phyloP scores from a whole-genome alignment of 2,113 vertebrate species.

The Nothocercus nigrocapillus region DNA sequence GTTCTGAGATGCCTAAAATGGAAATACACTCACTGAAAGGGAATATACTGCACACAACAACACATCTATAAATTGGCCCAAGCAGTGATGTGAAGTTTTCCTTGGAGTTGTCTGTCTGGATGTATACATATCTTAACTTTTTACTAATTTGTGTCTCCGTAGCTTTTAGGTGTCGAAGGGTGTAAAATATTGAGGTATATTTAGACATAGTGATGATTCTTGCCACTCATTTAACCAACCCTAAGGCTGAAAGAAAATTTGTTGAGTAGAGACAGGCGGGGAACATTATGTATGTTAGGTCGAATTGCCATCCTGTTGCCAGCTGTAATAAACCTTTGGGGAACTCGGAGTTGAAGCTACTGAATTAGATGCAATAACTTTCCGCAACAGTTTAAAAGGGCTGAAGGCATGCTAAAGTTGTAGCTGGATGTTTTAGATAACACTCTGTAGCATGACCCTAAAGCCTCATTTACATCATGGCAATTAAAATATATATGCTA shows the following conservation, averaged over 20 bases:
- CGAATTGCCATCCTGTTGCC: conserved; percentile 65
- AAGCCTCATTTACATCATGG: conserved; percentile 71
- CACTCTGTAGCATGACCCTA: conserved; percentile 63
- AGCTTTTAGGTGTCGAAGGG: background rate
- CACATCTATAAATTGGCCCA: background rate
- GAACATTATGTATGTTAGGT: conserved; percentile 12
- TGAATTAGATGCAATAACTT: conserved; percentile 70
- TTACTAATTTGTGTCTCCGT: background rate
- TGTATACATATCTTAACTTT: background rate
- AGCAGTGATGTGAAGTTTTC: background rate
- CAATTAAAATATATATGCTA: conserved; percentile 72
- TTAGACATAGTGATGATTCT: background rate
- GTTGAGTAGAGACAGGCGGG: background rate
- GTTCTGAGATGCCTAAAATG: background rate
- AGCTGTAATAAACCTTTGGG: conserved; percentile 63
- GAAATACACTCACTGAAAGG: background rate
- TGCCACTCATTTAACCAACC: background rate
- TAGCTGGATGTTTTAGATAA: conserved; percentile 69
- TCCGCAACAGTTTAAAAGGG: conserved; percentile 71
- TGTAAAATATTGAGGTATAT: background rate
- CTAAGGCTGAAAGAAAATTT: conserved; percentile 31
- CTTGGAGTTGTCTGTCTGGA: background rate
- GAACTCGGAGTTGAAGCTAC: conserved; percentile 49
- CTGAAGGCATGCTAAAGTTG: conserved; percentile 67
- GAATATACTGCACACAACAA: background rate